phyloP scores from a whole-genome alignment of 2,888 invertebrate genomes.

The Xanthorhoe designata region DNA sequence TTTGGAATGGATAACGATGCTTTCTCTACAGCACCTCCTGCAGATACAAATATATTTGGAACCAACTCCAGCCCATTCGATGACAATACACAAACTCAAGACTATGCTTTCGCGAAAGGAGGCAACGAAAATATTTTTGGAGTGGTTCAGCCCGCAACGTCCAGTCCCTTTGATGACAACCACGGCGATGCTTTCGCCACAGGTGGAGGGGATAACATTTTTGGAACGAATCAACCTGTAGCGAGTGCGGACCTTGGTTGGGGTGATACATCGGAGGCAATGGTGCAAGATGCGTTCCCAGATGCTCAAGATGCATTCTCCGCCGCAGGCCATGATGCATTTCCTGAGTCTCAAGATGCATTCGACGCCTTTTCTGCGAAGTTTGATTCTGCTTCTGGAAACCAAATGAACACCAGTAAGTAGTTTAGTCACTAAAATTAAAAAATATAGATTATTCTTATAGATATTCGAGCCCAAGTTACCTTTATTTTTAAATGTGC shows the following conservation, averaged over 20 bases:
- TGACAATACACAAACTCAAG: conserved; percentile 29
- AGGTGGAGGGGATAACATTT: conserved; percentile 38
- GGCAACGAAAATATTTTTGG: conserved; percentile 43
- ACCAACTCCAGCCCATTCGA: conserved; percentile 42
- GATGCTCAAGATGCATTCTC: conserved; percentile 84
- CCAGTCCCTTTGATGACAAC: conserved; percentile 34
- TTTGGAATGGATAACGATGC: conserved; percentile 46
- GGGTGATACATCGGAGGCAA: conserved; percentile 59
- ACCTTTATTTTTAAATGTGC: conserved; percentile 10
- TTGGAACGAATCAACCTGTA: conserved; percentile 42
- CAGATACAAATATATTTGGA: conserved; percentile 50
- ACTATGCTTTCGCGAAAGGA: background rate
- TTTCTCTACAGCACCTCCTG: conserved; percentile 38
- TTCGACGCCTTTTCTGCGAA: conserved; percentile 96
- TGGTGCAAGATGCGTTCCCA: conserved; percentile 66
- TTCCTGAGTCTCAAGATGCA: conserved; percentile 72
- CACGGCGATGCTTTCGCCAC: conserved; percentile 33
- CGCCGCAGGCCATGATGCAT: conserved; percentile 28
- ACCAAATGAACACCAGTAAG: conserved; percentile 67
- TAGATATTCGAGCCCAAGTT: background rate
- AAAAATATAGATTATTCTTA: background rate
- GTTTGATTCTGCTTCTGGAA: conserved; percentile 89
- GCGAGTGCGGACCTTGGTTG: conserved; percentile 57
- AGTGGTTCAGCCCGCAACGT: conserved; percentile 40
- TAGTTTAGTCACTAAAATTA: conserved; percentile 13